A percentile compares a stretch with the other conserved stretches of the same genome.
Conservation (phyloP, 1,140 invertebrate species). For the Cotesia glomerata region DNA sequence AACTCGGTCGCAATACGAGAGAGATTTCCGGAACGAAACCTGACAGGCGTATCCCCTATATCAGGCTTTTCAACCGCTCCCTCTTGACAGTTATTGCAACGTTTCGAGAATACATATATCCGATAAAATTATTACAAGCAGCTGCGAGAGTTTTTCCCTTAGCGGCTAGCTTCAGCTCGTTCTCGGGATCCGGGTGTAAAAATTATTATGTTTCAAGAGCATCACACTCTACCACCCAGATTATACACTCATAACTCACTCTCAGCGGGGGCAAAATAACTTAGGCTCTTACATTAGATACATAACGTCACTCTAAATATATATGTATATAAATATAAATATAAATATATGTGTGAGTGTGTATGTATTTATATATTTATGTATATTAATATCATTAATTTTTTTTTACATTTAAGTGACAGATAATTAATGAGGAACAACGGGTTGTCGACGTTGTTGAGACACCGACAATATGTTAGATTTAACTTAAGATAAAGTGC, state of each 20-base stretch:
- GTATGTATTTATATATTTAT: background rate
- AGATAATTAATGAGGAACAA: slow-evolving; percentile 59
- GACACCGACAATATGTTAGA: slow-evolving; percentile 55
- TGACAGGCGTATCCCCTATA: slow-evolving; percentile 44
- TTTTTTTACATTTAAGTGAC: slow-evolving; percentile 48
- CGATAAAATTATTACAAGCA: slow-evolving; percentile 57
- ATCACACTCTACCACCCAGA: slow-evolving; percentile 8
- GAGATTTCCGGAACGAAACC: slow-evolving; percentile 48
- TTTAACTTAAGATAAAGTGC: slow-evolving; percentile 55
- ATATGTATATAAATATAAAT: too few species aligned
- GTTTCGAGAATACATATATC: slow-evolving; percentile 47
- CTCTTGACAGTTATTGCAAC: slow-evolving; percentile 53
- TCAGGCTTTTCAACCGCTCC: slow-evolving; percentile 45
- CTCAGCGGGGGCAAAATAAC: slow-evolving; percentile 11
- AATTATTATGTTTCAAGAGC: slow-evolving; percentile 29
- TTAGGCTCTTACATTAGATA: background rate
- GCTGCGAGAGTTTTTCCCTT: slow-evolving; percentile 40
- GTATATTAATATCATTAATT: background rate
- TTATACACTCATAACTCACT: background rate
- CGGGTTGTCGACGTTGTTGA: slow-evolving; percentile 39
- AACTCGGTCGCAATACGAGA: background rate
- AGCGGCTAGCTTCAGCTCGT: background rate
- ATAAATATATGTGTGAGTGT: too few species aligned
- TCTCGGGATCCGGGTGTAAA: slow-evolving; percentile 16
- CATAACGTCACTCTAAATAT: too few species aligned